phyloP scores from a whole-genome alignment of 2,888 invertebrate genomes.

The Galerucella nymphaeae region DNA sequence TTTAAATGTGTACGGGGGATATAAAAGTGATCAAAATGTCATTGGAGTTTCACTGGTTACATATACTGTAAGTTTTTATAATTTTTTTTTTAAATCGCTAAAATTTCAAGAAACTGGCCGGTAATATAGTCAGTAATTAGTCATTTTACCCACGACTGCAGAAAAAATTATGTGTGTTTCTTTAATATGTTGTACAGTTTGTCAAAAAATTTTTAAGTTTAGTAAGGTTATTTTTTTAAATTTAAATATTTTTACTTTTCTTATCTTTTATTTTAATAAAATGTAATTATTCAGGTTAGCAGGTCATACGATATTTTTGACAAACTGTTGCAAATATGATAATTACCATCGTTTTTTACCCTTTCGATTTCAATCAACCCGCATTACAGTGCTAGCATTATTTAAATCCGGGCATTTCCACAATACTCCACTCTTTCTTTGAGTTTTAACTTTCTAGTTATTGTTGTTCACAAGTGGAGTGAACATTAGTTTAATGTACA shows the following conservation, averaged over 20 bases:
- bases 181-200: too few species aligned
- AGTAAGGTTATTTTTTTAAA: too few species aligned
- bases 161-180: too few species aligned
- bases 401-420: neutral
- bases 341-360: neutral
- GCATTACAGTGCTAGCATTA: neutral
- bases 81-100: neutral
- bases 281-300: neutral
- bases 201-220: too few species aligned
- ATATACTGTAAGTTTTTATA: constrained; percentile 32
- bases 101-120: neutral
- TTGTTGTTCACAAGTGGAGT: neutral
- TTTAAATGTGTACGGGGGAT: constrained; percentile 53
- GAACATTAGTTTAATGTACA: neutral
- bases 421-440: neutral
- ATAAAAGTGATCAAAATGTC: constrained; percentile 53
- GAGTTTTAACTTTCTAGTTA: constrained; percentile 2
- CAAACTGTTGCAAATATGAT: constrained; percentile 1
- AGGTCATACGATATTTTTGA: neutral
- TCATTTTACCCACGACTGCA: too few species aligned
- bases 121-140: too few species aligned
- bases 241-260: too few species aligned
- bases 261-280: neutral
- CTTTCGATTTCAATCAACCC: neutral
- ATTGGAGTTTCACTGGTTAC: constrained; percentile 34